Percentiles rank a stretch among this genome's conserved stretches.
These are phyloP conservation scores for Himalopsyche tibetana DNA, from an alignment of 2,888 invertebrate genomes.

Conservation along the genomic window DNA sequence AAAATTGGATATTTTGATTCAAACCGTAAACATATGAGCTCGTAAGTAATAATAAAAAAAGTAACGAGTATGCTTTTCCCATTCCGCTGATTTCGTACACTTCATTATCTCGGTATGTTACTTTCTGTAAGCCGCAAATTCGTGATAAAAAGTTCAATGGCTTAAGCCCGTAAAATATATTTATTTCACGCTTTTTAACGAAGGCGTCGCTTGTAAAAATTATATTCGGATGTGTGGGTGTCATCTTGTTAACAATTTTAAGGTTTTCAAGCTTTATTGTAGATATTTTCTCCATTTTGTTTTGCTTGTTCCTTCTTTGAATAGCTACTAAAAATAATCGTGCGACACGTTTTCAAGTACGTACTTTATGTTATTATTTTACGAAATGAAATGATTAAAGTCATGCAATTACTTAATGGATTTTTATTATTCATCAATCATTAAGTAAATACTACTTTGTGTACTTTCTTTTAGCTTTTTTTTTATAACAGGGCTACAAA, in stretches of 20 bases:
- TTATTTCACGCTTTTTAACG: not conserved
- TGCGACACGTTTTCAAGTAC: too few species aligned
- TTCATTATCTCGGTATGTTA: conserved; percentile 17
- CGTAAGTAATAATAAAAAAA: not conserved
- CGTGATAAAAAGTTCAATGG: not conserved
- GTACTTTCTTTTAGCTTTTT: too few species aligned
- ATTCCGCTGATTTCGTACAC: not conserved
- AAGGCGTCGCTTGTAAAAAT: not conserved
- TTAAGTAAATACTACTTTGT: too few species aligned
- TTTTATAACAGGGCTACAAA: too few species aligned
- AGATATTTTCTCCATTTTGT: not conserved
- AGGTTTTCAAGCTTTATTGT: not conserved
- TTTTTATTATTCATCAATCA: too few species aligned
- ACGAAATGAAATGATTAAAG: too few species aligned
- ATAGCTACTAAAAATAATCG: too few species aligned
- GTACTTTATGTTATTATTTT: too few species aligned
- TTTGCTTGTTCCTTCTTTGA: not conserved
- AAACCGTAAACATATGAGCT: not conserved
- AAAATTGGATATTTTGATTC: not conserved
- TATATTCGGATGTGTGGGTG: not conserved
- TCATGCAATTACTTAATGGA: too few species aligned
- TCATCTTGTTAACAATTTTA: not conserved
- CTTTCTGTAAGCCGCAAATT: conserved; percentile 19
- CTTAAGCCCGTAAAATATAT: not conserved
- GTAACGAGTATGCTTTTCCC: not conserved